Percentiles rank a stretch among this genome's conserved stretches.
These are phyloP conservation scores for Oncopodura yosiiana DNA, from an alignment of 1,140 invertebrate genomes.

Conservation along the genomic window DNA sequence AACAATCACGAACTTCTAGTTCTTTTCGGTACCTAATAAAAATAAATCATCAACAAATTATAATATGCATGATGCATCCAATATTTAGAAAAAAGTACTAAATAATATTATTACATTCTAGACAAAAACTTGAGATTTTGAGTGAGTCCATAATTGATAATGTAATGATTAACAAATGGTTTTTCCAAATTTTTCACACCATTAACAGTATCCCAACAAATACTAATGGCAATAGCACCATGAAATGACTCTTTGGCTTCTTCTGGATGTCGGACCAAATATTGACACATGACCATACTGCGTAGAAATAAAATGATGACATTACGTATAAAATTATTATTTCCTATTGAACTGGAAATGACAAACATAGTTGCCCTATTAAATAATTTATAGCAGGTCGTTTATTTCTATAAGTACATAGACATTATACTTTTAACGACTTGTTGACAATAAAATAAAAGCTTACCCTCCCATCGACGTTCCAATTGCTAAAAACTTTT, in stretches of 20 bases:
- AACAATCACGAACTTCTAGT: constrained; percentile 28
- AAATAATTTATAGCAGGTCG: too few species aligned
- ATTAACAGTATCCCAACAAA: constrained; percentile 25
- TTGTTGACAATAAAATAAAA: too few species aligned
- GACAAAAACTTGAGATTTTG: constrained; percentile 24
- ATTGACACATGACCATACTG: constrained; percentile 14
- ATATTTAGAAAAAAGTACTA: not conserved
- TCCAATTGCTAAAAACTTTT: constrained; percentile 18
- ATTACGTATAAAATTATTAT: not conserved
- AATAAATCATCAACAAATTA: too few species aligned
- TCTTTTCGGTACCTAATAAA: constrained; percentile 19
- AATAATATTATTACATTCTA: constrained; percentile 4
- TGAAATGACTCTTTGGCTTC: constrained; percentile 13
- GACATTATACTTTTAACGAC: too few species aligned
- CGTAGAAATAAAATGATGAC: not conserved
- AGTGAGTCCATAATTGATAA: constrained; percentile 27
- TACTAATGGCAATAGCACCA: constrained; percentile 14
- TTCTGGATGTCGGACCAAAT: constrained; percentile 12
- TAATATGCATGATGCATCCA: too few species aligned
- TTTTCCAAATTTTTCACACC: constrained; percentile 23
- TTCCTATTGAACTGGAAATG: too few species aligned
- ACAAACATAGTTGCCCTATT: too few species aligned
- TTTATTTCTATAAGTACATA: too few species aligned
- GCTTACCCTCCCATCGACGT: constrained; percentile 29
- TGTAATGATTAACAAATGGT: constrained; percentile 24